Evolutionary conservation across 2,113 vertebrate species (phyloP).

Genomic region (Aramus guarauna): DNA sequence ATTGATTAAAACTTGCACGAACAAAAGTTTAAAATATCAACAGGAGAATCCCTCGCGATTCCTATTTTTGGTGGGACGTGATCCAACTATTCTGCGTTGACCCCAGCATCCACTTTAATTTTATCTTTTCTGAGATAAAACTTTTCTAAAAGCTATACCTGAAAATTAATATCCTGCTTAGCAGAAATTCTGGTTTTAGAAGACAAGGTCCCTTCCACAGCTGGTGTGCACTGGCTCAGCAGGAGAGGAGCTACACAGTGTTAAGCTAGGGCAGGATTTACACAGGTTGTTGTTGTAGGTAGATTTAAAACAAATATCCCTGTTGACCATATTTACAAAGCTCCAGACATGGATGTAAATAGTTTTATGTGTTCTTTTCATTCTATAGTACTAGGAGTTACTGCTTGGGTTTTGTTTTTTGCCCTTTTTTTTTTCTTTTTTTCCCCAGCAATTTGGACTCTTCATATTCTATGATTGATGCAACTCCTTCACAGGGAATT

Average conservation of each 20-base stretch:
- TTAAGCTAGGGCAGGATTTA: not conserved
- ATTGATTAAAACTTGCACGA: conserved; percentile 64
- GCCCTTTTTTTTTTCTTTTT: too few relatives aligned
- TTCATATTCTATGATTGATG: not conserved
- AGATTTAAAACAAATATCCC: not conserved
- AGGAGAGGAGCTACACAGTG: not conserved
- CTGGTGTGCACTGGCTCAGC: not conserved
- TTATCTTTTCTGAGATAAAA: not conserved
- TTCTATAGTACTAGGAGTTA: not conserved
- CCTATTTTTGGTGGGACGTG: not conserved
- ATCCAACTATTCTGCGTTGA: not conserved
- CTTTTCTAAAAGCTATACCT: not conserved
- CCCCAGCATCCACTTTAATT: not conserved
- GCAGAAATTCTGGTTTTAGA: not conserved
- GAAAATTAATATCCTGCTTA: not conserved
- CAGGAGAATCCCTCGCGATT: not conserved
- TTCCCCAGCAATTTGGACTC: not conserved
- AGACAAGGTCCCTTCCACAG: not conserved
- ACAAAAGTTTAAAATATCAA: conserved; percentile 49
- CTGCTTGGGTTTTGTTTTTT: not conserved
- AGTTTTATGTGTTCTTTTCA: not conserved
- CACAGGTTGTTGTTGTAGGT: not conserved
- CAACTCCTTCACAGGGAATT: not conserved
- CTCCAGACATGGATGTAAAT: not conserved
- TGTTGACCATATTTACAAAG: not conserved